A percentile compares a stretch with the other conserved stretches of the same genome.
Conservation (phyloP, 2,888 invertebrate species). For the Imbricaverruca yamaguchii region DNA sequence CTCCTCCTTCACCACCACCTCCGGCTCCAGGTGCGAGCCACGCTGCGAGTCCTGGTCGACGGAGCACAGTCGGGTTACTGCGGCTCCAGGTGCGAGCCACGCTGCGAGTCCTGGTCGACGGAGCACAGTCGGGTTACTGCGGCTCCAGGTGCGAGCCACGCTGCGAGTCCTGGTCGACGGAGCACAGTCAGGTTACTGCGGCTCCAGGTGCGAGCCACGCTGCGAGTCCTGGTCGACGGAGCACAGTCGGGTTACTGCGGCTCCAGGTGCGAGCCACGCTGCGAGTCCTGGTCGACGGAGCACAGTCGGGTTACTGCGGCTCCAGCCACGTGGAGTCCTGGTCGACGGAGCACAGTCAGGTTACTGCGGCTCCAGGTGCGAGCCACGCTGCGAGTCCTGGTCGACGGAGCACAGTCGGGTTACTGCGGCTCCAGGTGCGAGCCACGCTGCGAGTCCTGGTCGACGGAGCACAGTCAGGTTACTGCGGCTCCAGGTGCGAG, state of each 20-base stretch:
- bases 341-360: neutral
- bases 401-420: neutral
- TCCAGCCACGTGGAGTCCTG: conserved; percentile 1
- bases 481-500: conserved; percentile 10
- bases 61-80: neutral
- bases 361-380: conserved; percentile 7
- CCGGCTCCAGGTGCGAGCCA: conserved; percentile 12
- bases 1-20: conserved; percentile 21
- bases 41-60: neutral
- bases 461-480: neutral
- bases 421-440: conserved; percentile 10
- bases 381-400: neutral
- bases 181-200: neutral
- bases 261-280: conserved; percentile 3
- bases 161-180: neutral
- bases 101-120: neutral
- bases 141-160: conserved; percentile 14
- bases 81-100: conserved; percentile 1
- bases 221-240: neutral
- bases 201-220: conserved; percentile 9
- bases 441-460: neutral
- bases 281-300: neutral
- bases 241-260: neutral
- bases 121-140: neutral
- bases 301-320: neutral